Base-by-base conservation (phyloP, 2,797 vertebrate genomes). In the Pseudochirops cupreus region DNA sequence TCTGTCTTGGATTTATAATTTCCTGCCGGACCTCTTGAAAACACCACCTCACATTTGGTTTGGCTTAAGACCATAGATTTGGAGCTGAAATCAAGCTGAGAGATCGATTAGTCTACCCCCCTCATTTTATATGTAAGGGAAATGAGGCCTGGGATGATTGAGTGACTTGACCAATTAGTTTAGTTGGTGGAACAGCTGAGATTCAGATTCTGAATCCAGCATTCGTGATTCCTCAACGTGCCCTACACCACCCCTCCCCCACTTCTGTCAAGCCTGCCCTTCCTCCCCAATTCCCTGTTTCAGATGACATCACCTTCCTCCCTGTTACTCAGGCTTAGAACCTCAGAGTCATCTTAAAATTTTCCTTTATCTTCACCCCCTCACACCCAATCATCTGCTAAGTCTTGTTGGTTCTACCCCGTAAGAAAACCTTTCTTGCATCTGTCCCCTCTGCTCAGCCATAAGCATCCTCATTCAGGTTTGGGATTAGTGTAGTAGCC, bases 261-360 rank as follows among this genome's bases (percentile, higher is more conserved):
- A 82, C n/a, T 82, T n/a, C 62, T 82, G n/a, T 82, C 21, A 87
- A 87, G 46, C 24, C 24, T 50, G 39, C 74, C 39, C 28, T 12
- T 91, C 90, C 50, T 90, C 46, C 52, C 90, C 5, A 33, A 16
- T 91, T 91, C 31, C 39, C 90, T n/a, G 31, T 91, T 55, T 53
- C 90, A 91, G 90, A 91, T 91, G 90, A 91, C 90, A 91, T 91
- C 90, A 91, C 52, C 90, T 53, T 31, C 53, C 90, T 91, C 18
- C 90, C 90, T 3, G 52, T 55, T 39, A 91, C 18, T 11, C 28
- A 91, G 54, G 90, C 52, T 91, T 29, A 91, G 50, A 91, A 91
- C 31, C 29, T 55, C 14, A 54, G 87, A 53, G 54, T 91, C 52
- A 91, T 91, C 18, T 6, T 53, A 16, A 55, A 91, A 53, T 50